These are phyloP conservation scores for Forbesichthys agassizii DNA, from an alignment of 2,113 vertebrate species.

Conservation along the genomic window DNA sequence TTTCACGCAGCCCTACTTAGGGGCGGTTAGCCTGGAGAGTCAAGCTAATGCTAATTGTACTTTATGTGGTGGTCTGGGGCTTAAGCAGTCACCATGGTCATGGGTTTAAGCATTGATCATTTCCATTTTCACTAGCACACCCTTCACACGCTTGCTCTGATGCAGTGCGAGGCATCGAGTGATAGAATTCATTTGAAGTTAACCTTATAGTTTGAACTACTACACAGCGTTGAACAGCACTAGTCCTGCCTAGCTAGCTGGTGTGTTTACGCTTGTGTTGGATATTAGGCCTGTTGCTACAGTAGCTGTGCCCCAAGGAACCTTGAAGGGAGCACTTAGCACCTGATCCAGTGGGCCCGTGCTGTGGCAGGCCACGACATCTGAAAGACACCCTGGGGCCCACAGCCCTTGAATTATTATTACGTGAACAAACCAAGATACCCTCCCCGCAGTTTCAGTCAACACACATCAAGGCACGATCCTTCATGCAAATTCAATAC, in stretches of 20 bases:
- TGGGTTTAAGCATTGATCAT: slow-evolving; percentile 5
- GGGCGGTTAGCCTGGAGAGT: slow-evolving; percentile 63
- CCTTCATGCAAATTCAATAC: slow-evolving; percentile 17
- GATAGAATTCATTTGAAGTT: neutral
- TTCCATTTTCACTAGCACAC: slow-evolving; percentile 22
- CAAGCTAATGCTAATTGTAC: slow-evolving; percentile 69
- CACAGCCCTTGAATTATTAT: slow-evolving; percentile 27
- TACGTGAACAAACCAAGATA: slow-evolving; percentile 41
- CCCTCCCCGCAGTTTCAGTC: slow-evolving; percentile 56
- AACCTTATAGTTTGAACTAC: too few species aligned
- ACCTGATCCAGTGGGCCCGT: slow-evolving; percentile 23
- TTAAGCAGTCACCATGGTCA: slow-evolving; percentile 47
- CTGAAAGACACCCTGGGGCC: slow-evolving; percentile 37
- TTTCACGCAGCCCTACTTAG: slow-evolving; percentile 66
- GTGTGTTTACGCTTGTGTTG: too few species aligned
- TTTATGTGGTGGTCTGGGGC: slow-evolving; percentile 59
- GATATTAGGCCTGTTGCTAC: too few species aligned
- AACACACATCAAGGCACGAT: slow-evolving; percentile 33
- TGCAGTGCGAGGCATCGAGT: neutral
- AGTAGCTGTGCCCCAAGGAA: too few species aligned
- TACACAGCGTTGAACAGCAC: too few species aligned
- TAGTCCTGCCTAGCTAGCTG: too few species aligned
- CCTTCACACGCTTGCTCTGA: slow-evolving; percentile 8
- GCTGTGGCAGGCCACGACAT: slow-evolving; percentile 17
- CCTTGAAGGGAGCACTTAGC: neutral